Percentiles rank a stretch among this genome's conserved stretches.
phyloP scores from a whole-genome alignment of 2,888 invertebrate species.

The Pseudoips prasinana region DNA sequence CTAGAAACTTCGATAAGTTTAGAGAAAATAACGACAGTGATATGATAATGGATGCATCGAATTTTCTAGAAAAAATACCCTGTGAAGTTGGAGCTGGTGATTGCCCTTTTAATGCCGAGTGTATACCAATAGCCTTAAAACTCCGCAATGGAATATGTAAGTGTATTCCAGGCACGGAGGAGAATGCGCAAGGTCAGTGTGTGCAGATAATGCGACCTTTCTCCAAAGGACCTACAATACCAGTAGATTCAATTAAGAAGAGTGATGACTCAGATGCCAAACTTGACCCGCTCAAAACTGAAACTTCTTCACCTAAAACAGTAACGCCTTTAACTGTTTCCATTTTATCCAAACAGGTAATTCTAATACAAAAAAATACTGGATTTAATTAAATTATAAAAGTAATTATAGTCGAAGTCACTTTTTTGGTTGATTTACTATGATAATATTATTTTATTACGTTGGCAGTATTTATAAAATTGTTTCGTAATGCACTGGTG shows the following conservation, averaged over 20 bases:
- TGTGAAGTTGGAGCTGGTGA: constrained; percentile 83
- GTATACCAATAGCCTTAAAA: constrained; percentile 79
- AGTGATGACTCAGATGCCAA: constrained; percentile 50
- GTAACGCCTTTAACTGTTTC: constrained; percentile 87
- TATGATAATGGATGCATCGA: constrained; percentile 75
- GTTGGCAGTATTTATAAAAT: too few relatives aligned
- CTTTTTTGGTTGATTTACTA: too few relatives aligned
- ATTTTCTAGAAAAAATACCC: constrained; percentile 72
- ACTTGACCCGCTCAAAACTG: constrained; percentile 45
- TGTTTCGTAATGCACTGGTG: too few relatives aligned
- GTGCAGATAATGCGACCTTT: constrained; percentile 57
- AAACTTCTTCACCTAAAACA: constrained; percentile 71
- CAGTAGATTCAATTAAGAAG: constrained; percentile 60
- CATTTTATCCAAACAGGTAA: constrained; percentile 88
- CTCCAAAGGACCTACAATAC: constrained; percentile 65
- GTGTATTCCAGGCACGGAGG: constrained; percentile 84
- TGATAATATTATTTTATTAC: too few relatives aligned
- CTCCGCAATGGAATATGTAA: constrained; percentile 86
- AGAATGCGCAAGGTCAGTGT: constrained; percentile 62
- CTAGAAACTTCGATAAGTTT: constrained; percentile 60
- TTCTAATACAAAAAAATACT: background rate
- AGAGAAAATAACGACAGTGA: constrained; percentile 64
- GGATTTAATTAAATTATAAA: too few relatives aligned
- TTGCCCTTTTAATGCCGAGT: constrained; percentile 87
- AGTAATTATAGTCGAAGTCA: too few relatives aligned